Conservation (phyloP, 2,113 vertebrate genomes). For the Epinephelus fuscoguttatus region DNA sequence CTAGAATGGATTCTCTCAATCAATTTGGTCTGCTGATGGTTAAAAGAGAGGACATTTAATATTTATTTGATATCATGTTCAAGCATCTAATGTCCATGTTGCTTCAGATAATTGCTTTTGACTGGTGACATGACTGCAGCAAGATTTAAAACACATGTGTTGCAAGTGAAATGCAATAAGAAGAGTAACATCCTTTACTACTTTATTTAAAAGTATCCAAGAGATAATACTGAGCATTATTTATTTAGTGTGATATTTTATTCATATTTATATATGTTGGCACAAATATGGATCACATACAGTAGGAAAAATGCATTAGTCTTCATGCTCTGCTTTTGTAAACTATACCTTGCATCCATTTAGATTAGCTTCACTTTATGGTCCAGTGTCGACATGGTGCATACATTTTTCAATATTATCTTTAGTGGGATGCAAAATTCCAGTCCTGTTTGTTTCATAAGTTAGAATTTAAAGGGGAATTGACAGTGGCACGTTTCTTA, state of each 20-base stretch:
- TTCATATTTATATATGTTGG: slow-evolving; percentile 37
- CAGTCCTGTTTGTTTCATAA: slow-evolving; percentile 49
- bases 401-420: slow-evolving; percentile 51
- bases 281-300: slow-evolving; percentile 13
- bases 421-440: slow-evolving; percentile 39
- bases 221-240: slow-evolving; percentile 34
- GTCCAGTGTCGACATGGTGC: slow-evolving; percentile 8
- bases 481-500: slow-evolving; percentile 46
- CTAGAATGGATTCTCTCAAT: neutral
- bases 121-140: neutral
- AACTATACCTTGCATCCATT: slow-evolving; percentile 25
- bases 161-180: slow-evolving; percentile 3
- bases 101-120: neutral
- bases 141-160: slow-evolving; percentile 11
- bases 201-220: slow-evolving; percentile 18
- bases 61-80: neutral
- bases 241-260: slow-evolving; percentile 51
- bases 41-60: neutral
- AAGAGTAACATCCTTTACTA: neutral
- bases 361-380: slow-evolving; percentile 24
- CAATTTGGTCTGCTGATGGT: neutral
- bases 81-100: neutral
- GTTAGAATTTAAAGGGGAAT: slow-evolving; percentile 50
- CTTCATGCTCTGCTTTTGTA: neutral
- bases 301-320: slow-evolving; percentile 18